Base-by-base conservation (phyloP, 2,113 vertebrate genomes). In the Stegostoma tigrinum region DNA sequence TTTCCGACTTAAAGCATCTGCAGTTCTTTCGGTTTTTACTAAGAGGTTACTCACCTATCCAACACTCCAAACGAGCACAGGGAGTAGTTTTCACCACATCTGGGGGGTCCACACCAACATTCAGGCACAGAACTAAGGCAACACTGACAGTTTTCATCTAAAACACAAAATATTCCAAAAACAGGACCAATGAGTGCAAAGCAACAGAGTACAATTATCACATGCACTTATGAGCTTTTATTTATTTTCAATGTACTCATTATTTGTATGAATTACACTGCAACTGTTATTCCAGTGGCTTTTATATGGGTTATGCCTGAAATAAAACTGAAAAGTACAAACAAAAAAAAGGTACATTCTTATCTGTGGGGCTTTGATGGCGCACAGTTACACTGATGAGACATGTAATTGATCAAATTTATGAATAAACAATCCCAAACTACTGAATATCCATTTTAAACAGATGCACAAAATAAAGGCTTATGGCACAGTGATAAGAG, bases 111-210 rank as follows among this genome's bases (percentile, higher is more conserved):
- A 99, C 99, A 0, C 99, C 99, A 0, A 99, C 99, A 0, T 99
- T 99, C 95, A 99, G 98, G 97, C 99, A 99, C 96, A 99, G 95
- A 94, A 99, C 99, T 96, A 99, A 97, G 78, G 99, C 99, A 52
- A 99, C 99, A 0, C 99, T 99, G n/a, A 99, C 99, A 0, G 99
- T 99, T 98, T 99, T 99, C 99, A 99, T 99, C 99, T 99, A 97
- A 78, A 97, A 96, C 70, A 97, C 72, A 96, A 96, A 3, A 96
- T 93, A 66, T 34, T 48, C 66, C 42, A 55, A 42, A 21, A 83
- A 42, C n/a, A 68, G 38, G 38, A 27, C 68, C 12, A 5, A 68
- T 30, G 66, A 14, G 38, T 48, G 6, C 12, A 14, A 75, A 95
- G 3, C 19, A 21, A 19, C 45, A 24, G 7, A 75, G 30, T 72